Percentiles rank a stretch among this genome's conserved stretches.
These are phyloP conservation scores for Hoplodrina blanda DNA, from an alignment of 2,888 invertebrate species.

Conservation along the genomic window DNA sequence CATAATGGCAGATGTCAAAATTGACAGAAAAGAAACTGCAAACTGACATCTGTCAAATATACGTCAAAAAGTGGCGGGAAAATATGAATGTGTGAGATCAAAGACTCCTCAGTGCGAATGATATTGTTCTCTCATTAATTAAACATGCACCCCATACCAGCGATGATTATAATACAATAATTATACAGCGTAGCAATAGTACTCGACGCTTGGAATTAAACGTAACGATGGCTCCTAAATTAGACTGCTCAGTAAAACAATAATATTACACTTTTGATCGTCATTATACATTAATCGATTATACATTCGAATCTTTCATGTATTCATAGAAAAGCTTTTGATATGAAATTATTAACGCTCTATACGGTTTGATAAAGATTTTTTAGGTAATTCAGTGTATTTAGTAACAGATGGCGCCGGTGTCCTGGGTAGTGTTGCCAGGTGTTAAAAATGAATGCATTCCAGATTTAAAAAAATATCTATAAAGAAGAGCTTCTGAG, in stretches of 20 bases:
- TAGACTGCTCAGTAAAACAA: constrained; percentile 70
- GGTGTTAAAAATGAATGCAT: constrained; percentile 81
- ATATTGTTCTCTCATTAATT: constrained; percentile 47
- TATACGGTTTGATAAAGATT: constrained; percentile 56
- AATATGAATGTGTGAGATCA: constrained; percentile 58
- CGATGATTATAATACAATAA: constrained; percentile 55
- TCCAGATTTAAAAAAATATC: constrained; percentile 75
- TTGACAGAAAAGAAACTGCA: neutral
- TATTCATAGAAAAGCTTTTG: constrained; percentile 71
- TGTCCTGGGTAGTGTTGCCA: constrained; percentile 65
- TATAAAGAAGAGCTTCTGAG: constrained; percentile 67
- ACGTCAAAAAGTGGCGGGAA: constrained; percentile 45
- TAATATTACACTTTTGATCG: constrained; percentile 56
- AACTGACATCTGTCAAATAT: constrained; percentile 16
- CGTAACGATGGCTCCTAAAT: constrained; percentile 70
- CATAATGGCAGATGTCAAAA: constrained; percentile 34
- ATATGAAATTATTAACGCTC: constrained; percentile 65
- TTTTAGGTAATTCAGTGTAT: constrained; percentile 58
- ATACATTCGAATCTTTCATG: constrained; percentile 62
- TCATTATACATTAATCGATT: constrained; percentile 65
- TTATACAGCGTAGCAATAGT: constrained; percentile 54
- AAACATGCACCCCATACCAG: constrained; percentile 56
- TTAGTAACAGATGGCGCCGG: constrained; percentile 59
- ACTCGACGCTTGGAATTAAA: constrained; percentile 68
- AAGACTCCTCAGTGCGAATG: constrained; percentile 58